phyloP scores from a whole-genome alignment of 1,140 invertebrate species.

The Drosophila subobscura region DNA sequence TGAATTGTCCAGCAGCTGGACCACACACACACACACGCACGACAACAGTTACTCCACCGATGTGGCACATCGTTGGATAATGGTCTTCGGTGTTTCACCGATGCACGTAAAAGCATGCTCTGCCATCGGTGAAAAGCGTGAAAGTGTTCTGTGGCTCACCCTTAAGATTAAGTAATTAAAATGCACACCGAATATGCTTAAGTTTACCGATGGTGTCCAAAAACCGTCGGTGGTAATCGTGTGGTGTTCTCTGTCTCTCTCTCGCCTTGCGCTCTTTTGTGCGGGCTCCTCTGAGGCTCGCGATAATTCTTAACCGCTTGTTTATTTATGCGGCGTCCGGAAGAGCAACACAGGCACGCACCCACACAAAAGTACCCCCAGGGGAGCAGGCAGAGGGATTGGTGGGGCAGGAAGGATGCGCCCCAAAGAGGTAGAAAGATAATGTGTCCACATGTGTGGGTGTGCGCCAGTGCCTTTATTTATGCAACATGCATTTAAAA shows the following conservation, averaged over 20 bases:
- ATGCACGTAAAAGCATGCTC: too few relatives aligned
- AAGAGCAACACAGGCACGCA: constrained; percentile 51
- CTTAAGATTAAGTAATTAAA: too few relatives aligned
- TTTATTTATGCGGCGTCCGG: constrained; percentile 76
- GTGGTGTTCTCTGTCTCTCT: neutral
- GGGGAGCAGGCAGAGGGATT: constrained; percentile 9
- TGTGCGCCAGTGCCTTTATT: constrained; percentile 57
- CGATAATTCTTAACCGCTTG: constrained; percentile 80
- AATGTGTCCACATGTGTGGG: constrained; percentile 37
- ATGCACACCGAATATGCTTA: neutral
- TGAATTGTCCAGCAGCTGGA: too few relatives aligned
- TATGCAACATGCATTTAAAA: constrained; percentile 80
- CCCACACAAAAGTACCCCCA: constrained; percentile 2
- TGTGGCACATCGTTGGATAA: too few relatives aligned
- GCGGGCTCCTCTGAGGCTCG: constrained; percentile 29
- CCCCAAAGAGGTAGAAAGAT: constrained; percentile 48
- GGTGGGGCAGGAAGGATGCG: neutral
- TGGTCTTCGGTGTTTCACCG: too few relatives aligned
- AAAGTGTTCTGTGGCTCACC: too few relatives aligned
- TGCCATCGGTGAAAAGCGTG: too few relatives aligned
- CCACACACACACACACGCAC: too few relatives aligned
- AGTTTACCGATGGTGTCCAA: too few relatives aligned
- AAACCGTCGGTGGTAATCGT: neutral
- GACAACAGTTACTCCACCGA: too few relatives aligned
- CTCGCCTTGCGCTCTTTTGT: neutral